These are phyloP conservation scores for Hippopotamus amphibius DNA, from an alignment of 2,113 vertebrate genomes.

Conservation along the genomic window DNA sequence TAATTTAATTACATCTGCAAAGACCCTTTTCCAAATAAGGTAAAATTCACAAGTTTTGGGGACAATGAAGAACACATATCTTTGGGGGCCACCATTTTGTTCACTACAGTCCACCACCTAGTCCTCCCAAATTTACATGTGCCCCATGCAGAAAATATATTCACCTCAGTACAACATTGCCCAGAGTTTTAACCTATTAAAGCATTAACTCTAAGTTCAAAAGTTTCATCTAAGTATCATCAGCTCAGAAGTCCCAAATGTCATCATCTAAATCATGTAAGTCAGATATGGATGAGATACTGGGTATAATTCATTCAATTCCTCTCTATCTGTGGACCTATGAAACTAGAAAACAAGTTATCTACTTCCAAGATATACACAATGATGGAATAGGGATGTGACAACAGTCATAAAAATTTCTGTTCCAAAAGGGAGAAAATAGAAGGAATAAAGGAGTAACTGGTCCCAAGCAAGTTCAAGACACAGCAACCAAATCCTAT, in stretches of 20 bases:
- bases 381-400: neutral
- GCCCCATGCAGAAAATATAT: neutral
- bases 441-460: neutral
- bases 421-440: neutral
- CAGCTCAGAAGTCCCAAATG: neutral
- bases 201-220: neutral
- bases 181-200: neutral
- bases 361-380: neutral
- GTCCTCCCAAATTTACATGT: neutral
- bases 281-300: neutral
- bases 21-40: neutral
- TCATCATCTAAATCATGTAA: neutral
- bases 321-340: neutral
- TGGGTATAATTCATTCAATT: neutral
- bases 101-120: neutral
- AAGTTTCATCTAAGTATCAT: slow-evolving; percentile 6
- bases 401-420: neutral
- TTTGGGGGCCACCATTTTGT: neutral
- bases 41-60: neutral
- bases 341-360: neutral
- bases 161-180: neutral
- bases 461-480: neutral
- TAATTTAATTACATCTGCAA: neutral
- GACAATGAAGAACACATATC: neutral
- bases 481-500: neutral